Evolutionary conservation across 2,797 vertebrate genomes (phyloP).

Genomic region (Urophycis tenuis): DNA sequence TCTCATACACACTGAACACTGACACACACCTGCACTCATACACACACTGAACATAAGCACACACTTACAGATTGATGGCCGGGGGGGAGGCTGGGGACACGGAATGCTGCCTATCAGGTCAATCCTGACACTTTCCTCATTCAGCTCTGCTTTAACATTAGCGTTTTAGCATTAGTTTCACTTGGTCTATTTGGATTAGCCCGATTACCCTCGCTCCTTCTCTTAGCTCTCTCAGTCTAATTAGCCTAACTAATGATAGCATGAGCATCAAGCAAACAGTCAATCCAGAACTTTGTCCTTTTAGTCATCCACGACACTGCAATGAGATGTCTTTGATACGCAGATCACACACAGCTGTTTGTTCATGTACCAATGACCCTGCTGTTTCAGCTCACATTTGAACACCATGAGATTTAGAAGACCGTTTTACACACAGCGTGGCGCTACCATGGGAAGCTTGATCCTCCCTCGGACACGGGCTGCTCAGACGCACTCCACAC

Average conservation of each 20-base stretch:
- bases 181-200: not conserved
- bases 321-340: too few relatives aligned
- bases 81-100: conserved; percentile 1
- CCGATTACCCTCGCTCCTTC: not conserved
- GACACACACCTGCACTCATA: not conserved
- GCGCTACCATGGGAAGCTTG: too few relatives aligned
- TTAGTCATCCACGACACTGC: not conserved
- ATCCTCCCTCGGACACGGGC: too few relatives aligned
- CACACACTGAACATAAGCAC: not conserved
- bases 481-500: too few relatives aligned
- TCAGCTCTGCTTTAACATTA: not conserved
- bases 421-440: too few relatives aligned
- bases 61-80: conserved; percentile 34
- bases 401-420: too few relatives aligned
- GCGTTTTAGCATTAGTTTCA: not conserved
- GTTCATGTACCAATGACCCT: too few relatives aligned
- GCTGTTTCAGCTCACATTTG: too few relatives aligned
- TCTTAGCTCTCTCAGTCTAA: not conserved
- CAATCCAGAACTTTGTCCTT: not conserved
- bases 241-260: not conserved
- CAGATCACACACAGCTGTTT: too few relatives aligned
- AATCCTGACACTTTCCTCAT: conserved; percentile 29
- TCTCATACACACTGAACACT: too few relatives aligned
- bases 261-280: not conserved
- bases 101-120: conserved; percentile 42